Percentiles rank a stretch among this genome's conserved stretches.
Evolutionary conservation across 2,797 vertebrate species (phyloP).

Genomic region (Pogoniulus pusillus): DNA sequence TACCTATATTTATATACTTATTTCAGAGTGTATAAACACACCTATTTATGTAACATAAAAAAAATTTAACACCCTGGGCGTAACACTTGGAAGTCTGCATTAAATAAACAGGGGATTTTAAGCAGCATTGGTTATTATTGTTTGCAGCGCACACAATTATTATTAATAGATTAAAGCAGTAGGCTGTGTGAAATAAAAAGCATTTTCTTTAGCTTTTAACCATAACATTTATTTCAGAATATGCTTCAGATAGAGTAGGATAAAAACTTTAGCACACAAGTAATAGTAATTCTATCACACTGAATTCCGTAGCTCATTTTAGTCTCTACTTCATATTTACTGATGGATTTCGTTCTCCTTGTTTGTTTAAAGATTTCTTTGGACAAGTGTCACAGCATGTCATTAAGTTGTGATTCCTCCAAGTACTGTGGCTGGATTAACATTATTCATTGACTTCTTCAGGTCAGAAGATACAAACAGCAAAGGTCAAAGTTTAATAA

Average conservation of each 20-base stretch:
- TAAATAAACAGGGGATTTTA: neutral
- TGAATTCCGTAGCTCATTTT: neutral
- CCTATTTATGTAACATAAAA: neutral
- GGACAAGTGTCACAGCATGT: neutral
- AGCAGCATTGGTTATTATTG: neutral
- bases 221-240: neutral
- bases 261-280: neutral
- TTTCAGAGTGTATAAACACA: neutral
- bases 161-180: neutral
- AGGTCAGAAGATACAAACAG: neutral
- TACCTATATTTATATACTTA: neutral
- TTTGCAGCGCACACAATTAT: neutral
- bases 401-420: neutral
- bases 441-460: neutral
- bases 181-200: neutral
- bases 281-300: neutral
- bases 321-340: neutral
- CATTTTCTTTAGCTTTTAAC: neutral
- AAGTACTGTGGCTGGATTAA: neutral
- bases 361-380: slow-evolving; percentile 26
- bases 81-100: neutral
- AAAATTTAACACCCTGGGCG: neutral
- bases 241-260: neutral
- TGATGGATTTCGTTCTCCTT: neutral
- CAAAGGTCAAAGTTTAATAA: slow-evolving; percentile 12